Base-by-base conservation (phyloP, 2,888 invertebrate genomes). In the Monoplex corrugatus region DNA sequence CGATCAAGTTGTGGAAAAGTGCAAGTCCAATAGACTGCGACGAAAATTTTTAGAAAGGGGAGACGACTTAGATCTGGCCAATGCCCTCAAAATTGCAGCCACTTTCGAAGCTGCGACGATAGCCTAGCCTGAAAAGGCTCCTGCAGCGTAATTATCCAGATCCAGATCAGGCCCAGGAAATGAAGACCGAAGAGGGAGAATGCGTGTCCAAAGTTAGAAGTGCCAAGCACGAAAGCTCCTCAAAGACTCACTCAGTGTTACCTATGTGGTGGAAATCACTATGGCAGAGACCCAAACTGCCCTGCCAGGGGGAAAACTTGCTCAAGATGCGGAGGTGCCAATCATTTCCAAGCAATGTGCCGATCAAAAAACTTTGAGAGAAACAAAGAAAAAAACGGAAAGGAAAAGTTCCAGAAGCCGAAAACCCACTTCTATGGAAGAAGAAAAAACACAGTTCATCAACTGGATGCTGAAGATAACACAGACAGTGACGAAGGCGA, bases 381-480 rank as follows among this genome's bases (percentile, higher is more conserved):
- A 32, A 72, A 72, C 72, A 72, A 40, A 78, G 78, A 78, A 38
- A 40, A 23, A 78, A 78, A 19, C 32, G 72, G 35, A 72, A 35
- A 72, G 72, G 72, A 72, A 72, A 72, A 72, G 10, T 72, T 72
- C 10, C 72, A 72, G 72, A 72, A 5, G 63, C 63, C 63, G 72
- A 72, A 72, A 35, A 32, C 72, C 72, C 35, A 72, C 72, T 72
- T 72, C 35, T 35, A 72, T 72, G 78, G 78, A 78, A 78, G 40
- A 40, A 78, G 78, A 78, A 2, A 40, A 78, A 78, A 78, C 40
- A 40, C 16, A 78, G 78, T 78, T 38, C 38, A 40, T 40, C 78
- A 78, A 40, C 78, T 78, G 38, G 78, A 78, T 78, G 78, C 40
- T 40, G 78, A 78, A 78, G 16, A 78, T 19, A 72, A 35, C 72